A percentile compares a stretch with the other conserved stretches of the same genome.
Evolutionary conservation across 2,797 vertebrate genomes (phyloP).

Genomic region (Odontamblyopus lacepedii): DNA sequence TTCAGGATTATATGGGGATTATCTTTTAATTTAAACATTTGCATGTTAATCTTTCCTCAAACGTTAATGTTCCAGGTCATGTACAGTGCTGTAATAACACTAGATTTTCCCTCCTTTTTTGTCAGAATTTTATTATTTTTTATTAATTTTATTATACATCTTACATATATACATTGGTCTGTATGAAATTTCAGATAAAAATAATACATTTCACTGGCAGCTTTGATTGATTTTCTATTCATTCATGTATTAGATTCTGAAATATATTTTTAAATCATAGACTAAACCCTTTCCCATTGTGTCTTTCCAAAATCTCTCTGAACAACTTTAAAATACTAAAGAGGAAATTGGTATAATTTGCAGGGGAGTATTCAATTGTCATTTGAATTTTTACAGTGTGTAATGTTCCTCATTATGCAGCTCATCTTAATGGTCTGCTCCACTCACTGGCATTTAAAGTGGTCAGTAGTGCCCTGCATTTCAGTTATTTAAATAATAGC

Average conservation of each 20-base stretch:
- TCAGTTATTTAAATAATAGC: conserved; percentile 16
- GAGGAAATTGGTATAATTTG: not conserved
- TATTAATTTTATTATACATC: too few species aligned
- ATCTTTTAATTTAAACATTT: too few species aligned
- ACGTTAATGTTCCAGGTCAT: too few species aligned
- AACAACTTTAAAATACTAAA: not conserved
- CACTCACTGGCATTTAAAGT: too few species aligned
- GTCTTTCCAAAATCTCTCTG: not conserved
- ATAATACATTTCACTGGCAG: not conserved
- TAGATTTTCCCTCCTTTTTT: too few species aligned
- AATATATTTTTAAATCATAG: not conserved
- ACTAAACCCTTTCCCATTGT: not conserved
- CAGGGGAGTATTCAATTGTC: not conserved
- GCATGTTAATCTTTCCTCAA: too few species aligned
- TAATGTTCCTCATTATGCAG: not conserved
- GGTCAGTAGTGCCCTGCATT: not conserved
- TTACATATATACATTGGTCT: not conserved
- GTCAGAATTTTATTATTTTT: too few species aligned
- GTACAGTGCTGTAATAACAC: too few species aligned
- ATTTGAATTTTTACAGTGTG: not conserved
- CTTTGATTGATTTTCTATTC: not conserved
- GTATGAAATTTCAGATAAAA: not conserved
- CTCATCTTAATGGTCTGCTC: not conserved
- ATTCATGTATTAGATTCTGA: not conserved
- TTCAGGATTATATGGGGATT: too few species aligned